Base-by-base conservation (phyloP, 2,888 invertebrate genomes). In the Morpho helenor region DNA sequence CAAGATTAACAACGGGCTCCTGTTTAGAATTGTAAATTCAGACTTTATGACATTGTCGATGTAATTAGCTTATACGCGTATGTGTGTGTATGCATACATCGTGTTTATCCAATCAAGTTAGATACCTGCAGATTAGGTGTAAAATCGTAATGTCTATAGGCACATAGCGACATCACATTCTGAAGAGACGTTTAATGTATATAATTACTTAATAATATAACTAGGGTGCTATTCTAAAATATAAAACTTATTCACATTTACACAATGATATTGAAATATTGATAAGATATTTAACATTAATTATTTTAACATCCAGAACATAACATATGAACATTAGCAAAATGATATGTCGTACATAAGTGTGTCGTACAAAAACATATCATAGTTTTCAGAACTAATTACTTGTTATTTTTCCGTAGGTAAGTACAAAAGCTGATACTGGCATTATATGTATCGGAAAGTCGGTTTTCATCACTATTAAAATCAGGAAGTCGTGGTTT, bases 161-260 rank as follows among this genome's bases (percentile, higher is more conserved):
- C 53, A 53, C 53, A n/a, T 16, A 53, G 47, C 41, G 53, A 46
- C 22, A 48, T 45, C 40, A 47, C 44, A 16, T 45, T 49, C 52
- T 56, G 42, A 57, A 7, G 23, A 48, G 44, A 61, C 45, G 53
- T 31, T 31, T 31, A 31, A 31, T 31, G 31, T 31, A 48, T 52
- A 53, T 9, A 6, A 7, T 67, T 60, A 62, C 72, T 63, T 68
- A 69, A 71, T 65, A 59, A 68, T 70, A 72, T 73, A 67, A 72
- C 65, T 79, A 84, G 84, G 82, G 85, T 85, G 86, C 85, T 84
- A 83, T 80, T 75, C 76, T 70, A 62, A 73, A 71, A 71, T 60
- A 73, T 62, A 67, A 71, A 70, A 54, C 8, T 66, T 16, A 49
- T 42, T 52, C 22, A 61, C 60, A 63, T 63, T 63, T 60, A 64